Evolutionary conservation across 2,888 invertebrate genomes (phyloP), one percentile per base, ranked within the genome.

Genomic region (Leptopilina drosophilae): DNA sequence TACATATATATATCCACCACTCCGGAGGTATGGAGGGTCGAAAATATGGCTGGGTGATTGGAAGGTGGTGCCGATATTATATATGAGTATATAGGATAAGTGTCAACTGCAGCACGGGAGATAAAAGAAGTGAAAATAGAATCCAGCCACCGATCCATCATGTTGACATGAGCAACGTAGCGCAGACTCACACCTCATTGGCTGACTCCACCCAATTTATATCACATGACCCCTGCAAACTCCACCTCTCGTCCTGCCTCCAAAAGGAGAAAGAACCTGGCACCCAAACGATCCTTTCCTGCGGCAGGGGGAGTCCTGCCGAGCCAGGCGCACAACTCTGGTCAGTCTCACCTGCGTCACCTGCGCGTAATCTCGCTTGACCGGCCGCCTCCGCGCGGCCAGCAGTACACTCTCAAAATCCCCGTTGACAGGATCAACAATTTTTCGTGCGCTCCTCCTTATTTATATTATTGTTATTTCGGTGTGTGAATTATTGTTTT

Each of bases 21-120:
- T 77, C 82, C 83, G 80, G 82, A 56, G 69, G 80, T 42, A 42
- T 78, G 64, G 81, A 75, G 81, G 82, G 80, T 81, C 76, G 76
- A 49, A 78, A n/a, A 76, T 76, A 81, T 79, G 82, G 76, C 80
- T 64, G 84, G 85, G 82, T 82, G 82, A 82, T 78, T 78, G 84
- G 84, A 84, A 85, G 86, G 84, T 83, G 83, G 85, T 84, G 81
- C 85, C 85, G 83, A 84, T 85, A 84, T 84, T 84, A 81, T 49
- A 49, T 11, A 49, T 49, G 12, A 9, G 12, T 49, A 49, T 79
- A 81, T 81, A 82, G 89, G 90, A 90, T 91, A 91, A 90, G 90
- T 90, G 91, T 91, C 91, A 91, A 91, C 91, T 91, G 90, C 91
- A 90, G 85, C 89, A 88, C 86, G 89, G 87, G 87, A 91, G 91